Evolutionary conservation across 2,797 vertebrate genomes (phyloP).

Genomic region (Muscicapa striata): DNA sequence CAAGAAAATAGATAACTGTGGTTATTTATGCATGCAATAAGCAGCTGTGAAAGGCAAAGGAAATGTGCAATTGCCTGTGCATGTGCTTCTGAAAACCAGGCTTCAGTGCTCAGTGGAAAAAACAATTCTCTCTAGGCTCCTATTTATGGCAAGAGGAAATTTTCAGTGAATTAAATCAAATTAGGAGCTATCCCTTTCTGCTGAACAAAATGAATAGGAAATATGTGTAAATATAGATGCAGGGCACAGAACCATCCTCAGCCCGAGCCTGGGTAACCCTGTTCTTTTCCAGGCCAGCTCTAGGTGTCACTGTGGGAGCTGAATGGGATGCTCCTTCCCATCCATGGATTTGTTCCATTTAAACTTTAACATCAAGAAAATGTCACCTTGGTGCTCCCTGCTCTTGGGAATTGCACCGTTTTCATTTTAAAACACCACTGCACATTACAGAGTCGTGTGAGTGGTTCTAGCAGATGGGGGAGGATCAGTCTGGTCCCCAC

Average conservation of each 20-base stretch:
- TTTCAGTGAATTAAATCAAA: slow-evolving; percentile 56
- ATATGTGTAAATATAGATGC: neutral
- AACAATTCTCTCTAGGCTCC: slow-evolving; percentile 23
- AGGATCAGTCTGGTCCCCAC: neutral
- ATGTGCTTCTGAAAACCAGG: neutral
- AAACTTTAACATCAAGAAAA: slow-evolving; percentile 62
- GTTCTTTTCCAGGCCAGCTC: slow-evolving; percentile 59
- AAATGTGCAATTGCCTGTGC: slow-evolving; percentile 16
- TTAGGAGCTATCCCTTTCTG: slow-evolving; percentile 22
- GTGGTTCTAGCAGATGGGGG: neutral
- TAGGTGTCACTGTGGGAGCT: slow-evolving; percentile 72
- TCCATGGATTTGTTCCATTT: slow-evolving; percentile 34
- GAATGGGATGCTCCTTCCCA: slow-evolving; percentile 2
- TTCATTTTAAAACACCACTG: slow-evolving; percentile 25
- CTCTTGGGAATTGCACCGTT: slow-evolving; percentile 48
- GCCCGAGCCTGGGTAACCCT: neutral
- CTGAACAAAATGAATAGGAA: slow-evolving; percentile 9
- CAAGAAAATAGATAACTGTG: slow-evolving; percentile 48
- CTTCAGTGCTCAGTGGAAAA: neutral
- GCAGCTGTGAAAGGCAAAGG: slow-evolving; percentile 36
- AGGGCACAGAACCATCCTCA: neutral
- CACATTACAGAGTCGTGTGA: neutral
- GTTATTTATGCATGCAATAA: slow-evolving; percentile 51
- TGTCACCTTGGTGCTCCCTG: slow-evolving; percentile 62
- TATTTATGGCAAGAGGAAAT: slow-evolving; percentile 35